A percentile compares a stretch with the other conserved stretches of the same genome.
phyloP scores from a whole-genome alignment of 2,113 vertebrate species.

The Notarius quadriscutis region DNA sequence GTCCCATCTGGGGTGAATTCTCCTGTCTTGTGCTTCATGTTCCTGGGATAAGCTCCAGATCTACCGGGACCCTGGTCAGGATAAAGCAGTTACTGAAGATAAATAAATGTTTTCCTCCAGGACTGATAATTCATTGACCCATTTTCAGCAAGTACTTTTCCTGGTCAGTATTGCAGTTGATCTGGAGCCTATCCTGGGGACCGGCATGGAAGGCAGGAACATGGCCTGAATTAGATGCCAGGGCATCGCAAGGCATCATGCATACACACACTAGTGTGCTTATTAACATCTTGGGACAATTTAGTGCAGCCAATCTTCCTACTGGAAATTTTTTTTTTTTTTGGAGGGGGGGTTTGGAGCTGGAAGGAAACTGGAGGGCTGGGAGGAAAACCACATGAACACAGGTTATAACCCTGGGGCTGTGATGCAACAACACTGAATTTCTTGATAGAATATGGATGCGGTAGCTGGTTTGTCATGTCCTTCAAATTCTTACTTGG shows the following conservation, averaged over 20 bases:
- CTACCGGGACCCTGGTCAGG: neutral
- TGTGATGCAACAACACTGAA: too few relatives aligned
- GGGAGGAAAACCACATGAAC: neutral
- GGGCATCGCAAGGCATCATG: neutral
- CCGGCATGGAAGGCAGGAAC: neutral
- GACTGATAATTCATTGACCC: neutral
- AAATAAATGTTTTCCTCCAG: neutral
- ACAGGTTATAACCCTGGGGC: too few relatives aligned
- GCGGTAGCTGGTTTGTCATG: neutral
- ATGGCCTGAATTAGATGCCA: too few relatives aligned
- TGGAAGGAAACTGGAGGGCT: too few relatives aligned
- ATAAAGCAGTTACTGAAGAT: neutral
- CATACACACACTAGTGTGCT: neutral
- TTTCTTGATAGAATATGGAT: neutral
- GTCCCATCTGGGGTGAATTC: neutral
- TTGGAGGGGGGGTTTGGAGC: too few relatives aligned
- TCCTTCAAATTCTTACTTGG: neutral
- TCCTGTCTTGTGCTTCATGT: neutral
- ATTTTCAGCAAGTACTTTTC: neutral
- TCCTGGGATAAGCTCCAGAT: neutral
- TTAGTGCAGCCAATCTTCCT: neutral
- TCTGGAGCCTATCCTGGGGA: neutral
- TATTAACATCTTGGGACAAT: too few relatives aligned
- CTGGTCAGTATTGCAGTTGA: too few relatives aligned
- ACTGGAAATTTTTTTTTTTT: neutral